A percentile compares a stretch with the other conserved stretches of the same genome.
phyloP scores from a whole-genome alignment of 2,113 vertebrate genomes.

The Ahaetulla prasina region DNA sequence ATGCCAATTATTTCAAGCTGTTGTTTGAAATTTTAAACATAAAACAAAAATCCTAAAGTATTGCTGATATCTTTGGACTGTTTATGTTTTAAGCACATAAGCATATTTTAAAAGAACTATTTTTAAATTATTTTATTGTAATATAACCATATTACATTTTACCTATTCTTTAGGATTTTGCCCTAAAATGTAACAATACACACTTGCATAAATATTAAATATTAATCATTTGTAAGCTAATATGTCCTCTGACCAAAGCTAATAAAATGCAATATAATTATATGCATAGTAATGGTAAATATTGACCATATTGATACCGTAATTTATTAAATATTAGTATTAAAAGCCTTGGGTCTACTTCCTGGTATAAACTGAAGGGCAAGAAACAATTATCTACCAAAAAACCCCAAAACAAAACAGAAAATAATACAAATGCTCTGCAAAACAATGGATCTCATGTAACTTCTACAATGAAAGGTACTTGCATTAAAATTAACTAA shows the following conservation, averaged over 20 bases:
- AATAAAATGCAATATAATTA: not conserved
- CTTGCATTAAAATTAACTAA: conserved; percentile 13
- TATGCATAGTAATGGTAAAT: not conserved
- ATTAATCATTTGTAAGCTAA: not conserved
- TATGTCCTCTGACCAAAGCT: not conserved
- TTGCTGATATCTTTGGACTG: not conserved
- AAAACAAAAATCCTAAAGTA: too few species aligned
- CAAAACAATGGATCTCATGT: not conserved
- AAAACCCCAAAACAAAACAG: too few species aligned
- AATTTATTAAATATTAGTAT: not conserved
- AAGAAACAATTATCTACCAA: not conserved
- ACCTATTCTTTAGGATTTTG: not conserved
- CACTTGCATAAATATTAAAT: not conserved
- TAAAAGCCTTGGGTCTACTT: not conserved
- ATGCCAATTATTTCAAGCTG: not conserved
- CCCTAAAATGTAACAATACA: not conserved
- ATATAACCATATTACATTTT: not conserved
- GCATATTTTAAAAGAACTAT: not conserved
- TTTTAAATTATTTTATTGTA: not conserved
- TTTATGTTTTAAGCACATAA: not conserved
- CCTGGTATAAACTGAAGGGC: not conserved
- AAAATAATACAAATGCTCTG: not conserved
- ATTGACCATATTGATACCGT: not conserved
- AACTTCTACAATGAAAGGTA: not conserved
- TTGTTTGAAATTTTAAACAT: not conserved